Conservation (phyloP, 2,888 invertebrate species). For the Agapetus fuscipes region DNA sequence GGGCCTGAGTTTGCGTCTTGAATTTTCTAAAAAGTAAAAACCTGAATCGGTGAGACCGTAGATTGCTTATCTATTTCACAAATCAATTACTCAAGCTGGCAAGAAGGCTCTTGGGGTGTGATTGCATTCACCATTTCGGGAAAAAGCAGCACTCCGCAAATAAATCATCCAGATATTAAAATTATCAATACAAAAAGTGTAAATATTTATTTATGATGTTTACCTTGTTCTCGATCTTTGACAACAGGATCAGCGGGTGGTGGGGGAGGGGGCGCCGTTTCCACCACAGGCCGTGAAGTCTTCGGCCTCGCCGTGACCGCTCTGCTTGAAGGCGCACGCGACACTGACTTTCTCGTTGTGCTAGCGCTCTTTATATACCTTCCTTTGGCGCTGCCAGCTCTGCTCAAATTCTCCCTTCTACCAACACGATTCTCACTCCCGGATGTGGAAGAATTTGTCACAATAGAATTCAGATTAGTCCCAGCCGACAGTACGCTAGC, state of each 20-base stretch:
- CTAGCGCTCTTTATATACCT: slow-evolving; percentile 45
- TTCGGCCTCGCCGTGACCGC: slow-evolving; percentile 57
- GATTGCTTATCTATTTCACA: too few species aligned
- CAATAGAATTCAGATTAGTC: slow-evolving; percentile 36
- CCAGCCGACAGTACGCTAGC: slow-evolving; percentile 38
- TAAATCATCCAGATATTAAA: too few species aligned
- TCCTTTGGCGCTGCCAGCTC: slow-evolving; percentile 31
- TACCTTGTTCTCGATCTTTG: slow-evolving; percentile 66
- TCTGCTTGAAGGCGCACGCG: slow-evolving; percentile 43
- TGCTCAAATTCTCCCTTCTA: slow-evolving; percentile 34
- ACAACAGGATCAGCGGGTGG: slow-evolving; percentile 39
- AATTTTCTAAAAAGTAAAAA: too few species aligned
- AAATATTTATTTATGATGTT: too few species aligned
- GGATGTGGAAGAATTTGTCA: slow-evolving; percentile 39
- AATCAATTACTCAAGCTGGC: too few species aligned
- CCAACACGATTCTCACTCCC: slow-evolving; percentile 37
- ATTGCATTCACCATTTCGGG: too few species aligned
- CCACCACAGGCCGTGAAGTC: slow-evolving; percentile 40
- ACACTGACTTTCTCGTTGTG: slow-evolving; percentile 36
- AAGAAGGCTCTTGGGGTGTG: too few species aligned
- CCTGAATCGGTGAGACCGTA: too few species aligned
- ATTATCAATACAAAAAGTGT: too few species aligned
- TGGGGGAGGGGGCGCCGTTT: slow-evolving; percentile 37
- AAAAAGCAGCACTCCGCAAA: too few species aligned
- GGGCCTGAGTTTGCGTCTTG: too few species aligned